Evolutionary conservation across 2,797 vertebrate species (phyloP), one percentile per base, ranked within the genome.

Genomic region (Halcyon badia): DNA sequence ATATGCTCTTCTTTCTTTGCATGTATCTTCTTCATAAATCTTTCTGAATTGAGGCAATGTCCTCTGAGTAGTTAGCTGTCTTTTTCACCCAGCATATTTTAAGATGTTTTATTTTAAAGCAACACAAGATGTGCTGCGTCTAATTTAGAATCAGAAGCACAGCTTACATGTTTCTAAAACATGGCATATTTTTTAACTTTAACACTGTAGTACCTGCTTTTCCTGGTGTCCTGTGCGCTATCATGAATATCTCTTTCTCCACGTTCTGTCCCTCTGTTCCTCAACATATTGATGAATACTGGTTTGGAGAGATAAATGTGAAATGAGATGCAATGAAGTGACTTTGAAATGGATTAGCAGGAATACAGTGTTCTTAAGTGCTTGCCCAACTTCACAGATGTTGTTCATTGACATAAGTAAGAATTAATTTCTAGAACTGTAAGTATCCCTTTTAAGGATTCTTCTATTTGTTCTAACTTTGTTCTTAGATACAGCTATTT

Each of bases 401-500:
- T 18, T 60, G 17, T 81, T 77, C 2, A 24, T 24, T 51, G n/a
- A 62, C 6, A 2, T 39, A 48, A 84, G 17, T 37, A 69, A 39
- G 19, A 76, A 71, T 77, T 61, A 70, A 0, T 69, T 37, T 87
- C 22, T 94, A 35, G 52, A 83, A 65, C 42, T 48, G 5, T 21
- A 60, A 37, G 6, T 33, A 17, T 58, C 18, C 21, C 18, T 90
- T 11, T 70, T 88, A 33, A 60, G 15, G 6, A 21, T 77, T 90
- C 37, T 72, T 88, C 68, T 10, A 65, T 88, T 91, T 91, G 11
- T 91, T 95, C 56, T 86, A 10, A 69, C 26, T 1, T 76, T 93
- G 42, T 79, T 83, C 89, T 93, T 96, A 99, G 99, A 69, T 98
- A 98, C 12, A 99, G 99, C 91, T 99, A 99, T 98, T 99, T 99